phyloP scores from a whole-genome alignment of 2,113 vertebrate genomes.

The Proterorhinus semilunaris region DNA sequence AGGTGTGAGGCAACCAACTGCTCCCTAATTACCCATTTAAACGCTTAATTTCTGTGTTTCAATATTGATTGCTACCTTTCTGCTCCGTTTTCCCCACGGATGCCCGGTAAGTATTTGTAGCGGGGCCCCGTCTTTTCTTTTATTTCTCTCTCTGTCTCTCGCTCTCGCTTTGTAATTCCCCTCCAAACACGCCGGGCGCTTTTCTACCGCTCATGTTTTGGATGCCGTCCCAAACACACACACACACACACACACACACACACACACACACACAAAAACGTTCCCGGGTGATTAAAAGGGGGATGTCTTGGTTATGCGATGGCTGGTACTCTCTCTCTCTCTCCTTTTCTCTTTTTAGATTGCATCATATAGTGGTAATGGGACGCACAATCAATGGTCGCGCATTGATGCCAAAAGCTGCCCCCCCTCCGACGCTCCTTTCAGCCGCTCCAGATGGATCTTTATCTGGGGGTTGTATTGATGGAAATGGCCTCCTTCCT shows the following conservation, averaged over 20 bases:
- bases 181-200: conserved; percentile 35
- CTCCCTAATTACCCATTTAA: conserved; percentile 97
- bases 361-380: conserved; percentile 77
- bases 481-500: conserved; percentile 68
- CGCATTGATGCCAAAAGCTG: conserved; percentile 68
- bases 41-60: conserved; percentile 94
- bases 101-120: conserved; percentile 48
- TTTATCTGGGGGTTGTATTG: conserved; percentile 77
- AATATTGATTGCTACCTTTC: conserved; percentile 95
- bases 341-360: conserved; percentile 60
- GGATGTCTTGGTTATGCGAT: conserved; percentile 67
- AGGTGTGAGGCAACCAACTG: conserved; percentile 92
- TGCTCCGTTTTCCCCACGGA: conserved; percentile 69
- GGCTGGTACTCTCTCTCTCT: conserved; percentile 22
- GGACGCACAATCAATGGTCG: conserved; percentile 74
- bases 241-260: too few species aligned
- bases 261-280: too few species aligned
- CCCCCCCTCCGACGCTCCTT: conserved; percentile 52
- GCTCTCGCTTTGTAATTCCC: conserved; percentile 23
- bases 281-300: conserved; percentile 66
- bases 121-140: conserved; percentile 50
- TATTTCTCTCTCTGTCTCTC: conserved; percentile 35
- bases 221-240: conserved; percentile 73
- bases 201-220: conserved; percentile 68
- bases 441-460: conserved; percentile 81